Evolutionary conservation across 2,113 vertebrate species (phyloP).

Genomic region (Brachyhypopomus gauderio): DNA sequence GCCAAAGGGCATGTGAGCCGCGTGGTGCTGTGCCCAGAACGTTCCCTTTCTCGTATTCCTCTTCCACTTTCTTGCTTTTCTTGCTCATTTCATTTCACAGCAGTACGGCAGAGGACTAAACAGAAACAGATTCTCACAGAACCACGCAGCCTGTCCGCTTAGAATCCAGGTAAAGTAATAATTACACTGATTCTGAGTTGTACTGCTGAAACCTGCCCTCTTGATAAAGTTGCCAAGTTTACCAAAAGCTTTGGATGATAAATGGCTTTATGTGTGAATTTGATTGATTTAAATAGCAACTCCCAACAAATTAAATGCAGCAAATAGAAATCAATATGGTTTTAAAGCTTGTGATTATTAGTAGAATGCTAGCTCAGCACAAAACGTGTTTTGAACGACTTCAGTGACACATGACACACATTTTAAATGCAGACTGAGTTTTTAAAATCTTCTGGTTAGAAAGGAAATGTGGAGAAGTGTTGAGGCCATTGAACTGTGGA

Average conservation of each 20-base stretch:
- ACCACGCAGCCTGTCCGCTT: not conserved
- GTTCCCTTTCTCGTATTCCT: constrained; percentile 32
- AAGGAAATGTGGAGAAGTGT: not conserved
- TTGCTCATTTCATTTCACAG: not conserved
- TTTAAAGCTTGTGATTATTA: not conserved
- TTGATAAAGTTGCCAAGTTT: not conserved
- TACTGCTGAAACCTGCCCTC: not conserved
- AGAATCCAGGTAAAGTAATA: constrained; percentile 29
- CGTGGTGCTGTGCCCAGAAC: constrained; percentile 25
- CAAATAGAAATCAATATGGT: not conserved
- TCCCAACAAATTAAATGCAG: not conserved
- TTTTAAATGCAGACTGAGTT: not conserved
- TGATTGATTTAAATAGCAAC: not conserved
- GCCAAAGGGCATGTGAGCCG: constrained; percentile 52
- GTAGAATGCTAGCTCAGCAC: not conserved
- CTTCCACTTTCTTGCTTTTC: constrained; percentile 26
- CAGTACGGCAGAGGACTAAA: not conserved
- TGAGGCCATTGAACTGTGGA: not conserved
- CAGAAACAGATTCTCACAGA: constrained; percentile 9
- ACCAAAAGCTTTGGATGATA: not conserved
- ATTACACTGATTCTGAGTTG: not conserved
- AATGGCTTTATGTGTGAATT: not conserved
- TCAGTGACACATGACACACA: not conserved
- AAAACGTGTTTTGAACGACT: not conserved
- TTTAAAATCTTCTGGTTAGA: not conserved